These are phyloP conservation scores for Siniperca knerii DNA, from an alignment of 2,113 vertebrate genomes.

Conservation along the genomic window DNA sequence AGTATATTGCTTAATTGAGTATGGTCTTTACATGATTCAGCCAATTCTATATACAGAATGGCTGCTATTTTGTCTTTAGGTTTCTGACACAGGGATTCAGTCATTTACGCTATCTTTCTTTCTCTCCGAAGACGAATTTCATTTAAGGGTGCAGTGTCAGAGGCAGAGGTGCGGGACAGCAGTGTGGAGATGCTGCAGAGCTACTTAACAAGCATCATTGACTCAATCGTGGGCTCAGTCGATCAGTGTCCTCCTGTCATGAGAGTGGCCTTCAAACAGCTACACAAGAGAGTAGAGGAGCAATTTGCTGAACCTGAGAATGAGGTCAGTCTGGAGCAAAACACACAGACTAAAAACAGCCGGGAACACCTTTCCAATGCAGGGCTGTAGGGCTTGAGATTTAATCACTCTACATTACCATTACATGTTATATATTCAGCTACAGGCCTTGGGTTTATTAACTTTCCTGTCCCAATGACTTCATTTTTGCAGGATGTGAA, in stretches of 20 bases:
- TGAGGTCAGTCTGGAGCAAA: conserved; percentile 81
- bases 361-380: background rate
- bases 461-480: background rate
- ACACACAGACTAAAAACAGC: background rate
- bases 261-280: conserved; percentile 91
- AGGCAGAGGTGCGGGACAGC: conserved; percentile 88
- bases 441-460: background rate
- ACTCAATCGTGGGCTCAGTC: conserved; percentile 88
- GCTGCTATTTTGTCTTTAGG: background rate
- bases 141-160: conserved; percentile 88
- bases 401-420: background rate
- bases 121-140: conserved; percentile 88
- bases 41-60: background rate
- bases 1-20: background rate
- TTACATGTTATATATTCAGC: background rate
- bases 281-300: conserved; percentile 87
- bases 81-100: conserved; percentile 1
- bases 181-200: conserved; percentile 90
- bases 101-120: conserved; percentile 24
- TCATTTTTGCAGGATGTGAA: conserved; percentile 85
- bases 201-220: conserved; percentile 88
- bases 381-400: background rate
- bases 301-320: conserved; percentile 85
- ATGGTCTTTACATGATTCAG: background rate
- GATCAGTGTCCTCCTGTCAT: conserved; percentile 88